phyloP scores from a whole-genome alignment of 1,140 invertebrate species.

The Oryctes rhinoceros region DNA sequence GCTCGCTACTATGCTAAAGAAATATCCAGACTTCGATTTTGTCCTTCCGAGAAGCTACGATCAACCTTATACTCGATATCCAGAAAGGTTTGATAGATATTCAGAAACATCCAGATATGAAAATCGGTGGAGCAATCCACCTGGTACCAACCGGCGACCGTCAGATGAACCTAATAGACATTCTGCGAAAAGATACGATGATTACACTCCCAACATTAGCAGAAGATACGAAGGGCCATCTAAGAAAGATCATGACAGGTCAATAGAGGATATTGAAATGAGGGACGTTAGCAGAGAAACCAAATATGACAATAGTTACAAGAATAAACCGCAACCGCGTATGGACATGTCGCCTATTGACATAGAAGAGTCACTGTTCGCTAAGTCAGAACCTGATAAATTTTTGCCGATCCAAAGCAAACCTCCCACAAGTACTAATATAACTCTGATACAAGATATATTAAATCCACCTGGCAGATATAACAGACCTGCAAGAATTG shows the following conservation, averaged over 20 bases:
- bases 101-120: neutral
- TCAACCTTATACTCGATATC: constrained; percentile 31
- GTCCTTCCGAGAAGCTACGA: constrained; percentile 23
- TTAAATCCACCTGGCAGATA: constrained; percentile 76
- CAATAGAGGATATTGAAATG: constrained; percentile 10
- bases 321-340: neutral
- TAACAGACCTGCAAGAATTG: constrained; percentile 82
- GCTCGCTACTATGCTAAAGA: constrained; percentile 52
- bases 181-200: constrained; percentile 30
- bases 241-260: neutral
- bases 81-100: constrained; percentile 41
- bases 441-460: constrained; percentile 82
- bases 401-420: neutral
- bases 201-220: constrained; percentile 1
- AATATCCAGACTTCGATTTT: constrained; percentile 55
- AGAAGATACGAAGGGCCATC: neutral
- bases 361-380: neutral
- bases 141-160: constrained; percentile 59
- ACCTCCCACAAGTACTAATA: constrained; percentile 41
- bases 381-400: neutral
- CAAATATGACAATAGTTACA: neutral
- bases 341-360: neutral
- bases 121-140: constrained; percentile 55
- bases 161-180: constrained; percentile 48
- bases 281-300: constrained; percentile 15